A percentile compares a stretch with the other conserved stretches of the same genome.
phyloP scores from a whole-genome alignment of 2,797 vertebrate genomes.

The Limnodromus scolopaceus region DNA sequence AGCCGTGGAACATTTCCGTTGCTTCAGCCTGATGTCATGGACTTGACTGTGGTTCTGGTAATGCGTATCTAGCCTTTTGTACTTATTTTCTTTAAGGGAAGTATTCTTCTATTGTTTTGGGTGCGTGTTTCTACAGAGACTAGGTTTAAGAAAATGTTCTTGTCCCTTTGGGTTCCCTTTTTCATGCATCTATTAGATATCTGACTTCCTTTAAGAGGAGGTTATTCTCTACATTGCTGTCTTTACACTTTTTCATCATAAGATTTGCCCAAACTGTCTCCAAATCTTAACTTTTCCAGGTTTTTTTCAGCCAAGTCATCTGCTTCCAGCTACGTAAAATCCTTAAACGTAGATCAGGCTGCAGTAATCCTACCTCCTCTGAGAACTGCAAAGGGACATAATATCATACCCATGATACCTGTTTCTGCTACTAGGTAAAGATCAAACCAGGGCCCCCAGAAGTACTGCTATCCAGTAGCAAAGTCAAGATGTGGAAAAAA shows the following conservation, averaged over 20 bases:
- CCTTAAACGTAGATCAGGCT: neutral
- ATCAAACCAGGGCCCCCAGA: neutral
- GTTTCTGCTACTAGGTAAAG: neutral
- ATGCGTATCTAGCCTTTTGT: neutral
- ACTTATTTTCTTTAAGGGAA: neutral
- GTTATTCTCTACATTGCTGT: neutral
- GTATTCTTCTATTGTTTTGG: neutral
- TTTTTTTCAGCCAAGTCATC: neutral
- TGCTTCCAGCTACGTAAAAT: neutral
- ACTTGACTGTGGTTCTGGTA: neutral
- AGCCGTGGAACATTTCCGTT: neutral
- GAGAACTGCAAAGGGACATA: neutral
- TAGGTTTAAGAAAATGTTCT: neutral
- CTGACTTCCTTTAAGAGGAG: neutral
- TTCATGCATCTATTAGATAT: neutral
- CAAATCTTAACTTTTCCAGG: neutral
- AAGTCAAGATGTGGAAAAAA: neutral
- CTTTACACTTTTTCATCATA: neutral
- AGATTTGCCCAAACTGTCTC: neutral
- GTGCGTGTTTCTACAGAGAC: neutral
- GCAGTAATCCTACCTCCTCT: fast-evolving
- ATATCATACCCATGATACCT: neutral
- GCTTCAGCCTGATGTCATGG: neutral
- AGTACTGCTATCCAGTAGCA: neutral
- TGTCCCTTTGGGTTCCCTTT: neutral